phyloP scores from a whole-genome alignment of 2,888 invertebrate species.

The Drosophila yooni region DNA sequence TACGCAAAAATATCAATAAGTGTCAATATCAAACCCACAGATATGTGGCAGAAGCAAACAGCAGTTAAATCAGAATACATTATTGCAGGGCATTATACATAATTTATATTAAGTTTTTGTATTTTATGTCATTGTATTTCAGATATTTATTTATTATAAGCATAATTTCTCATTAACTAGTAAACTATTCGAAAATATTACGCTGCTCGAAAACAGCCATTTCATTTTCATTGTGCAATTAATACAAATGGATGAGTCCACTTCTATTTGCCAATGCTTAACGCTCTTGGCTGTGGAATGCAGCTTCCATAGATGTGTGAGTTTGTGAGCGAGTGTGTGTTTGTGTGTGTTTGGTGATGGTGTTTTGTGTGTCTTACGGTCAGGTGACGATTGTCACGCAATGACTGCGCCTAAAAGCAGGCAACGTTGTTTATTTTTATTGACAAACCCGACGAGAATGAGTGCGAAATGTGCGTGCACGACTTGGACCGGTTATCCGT shows the following conservation, averaged over 20 bases:
- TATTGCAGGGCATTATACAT: not conserved
- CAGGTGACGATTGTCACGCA: constrained; percentile 76
- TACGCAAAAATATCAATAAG: not conserved
- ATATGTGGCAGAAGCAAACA: not conserved
- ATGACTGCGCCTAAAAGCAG: constrained; percentile 57
- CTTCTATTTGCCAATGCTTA: not conserved
- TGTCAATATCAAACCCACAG: not conserved
- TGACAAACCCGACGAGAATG: constrained; percentile 69
- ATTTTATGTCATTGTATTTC: not conserved
- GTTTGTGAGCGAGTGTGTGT: constrained; percentile 2
- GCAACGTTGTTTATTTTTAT: constrained; percentile 69
- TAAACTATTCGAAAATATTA: not conserved
- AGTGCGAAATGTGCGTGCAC: constrained; percentile 77
- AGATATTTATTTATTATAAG: not conserved
- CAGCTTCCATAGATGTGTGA: constrained; percentile 12
- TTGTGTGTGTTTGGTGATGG: not conserved
- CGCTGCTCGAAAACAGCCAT: not conserved
- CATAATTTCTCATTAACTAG: not conserved
- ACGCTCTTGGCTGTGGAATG: constrained; percentile 25
- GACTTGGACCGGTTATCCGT: constrained; percentile 63
- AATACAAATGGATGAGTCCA: constrained; percentile 11
- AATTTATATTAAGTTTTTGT: not conserved
- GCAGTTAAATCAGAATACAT: not conserved
- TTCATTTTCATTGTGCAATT: constrained; percentile 3
- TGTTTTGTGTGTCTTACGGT: constrained; percentile 31